Percentiles rank a stretch among this genome's conserved stretches.
Evolutionary conservation across 2,888 invertebrate species (phyloP).

Genomic region (Thecocarcelia acutangulata): DNA sequence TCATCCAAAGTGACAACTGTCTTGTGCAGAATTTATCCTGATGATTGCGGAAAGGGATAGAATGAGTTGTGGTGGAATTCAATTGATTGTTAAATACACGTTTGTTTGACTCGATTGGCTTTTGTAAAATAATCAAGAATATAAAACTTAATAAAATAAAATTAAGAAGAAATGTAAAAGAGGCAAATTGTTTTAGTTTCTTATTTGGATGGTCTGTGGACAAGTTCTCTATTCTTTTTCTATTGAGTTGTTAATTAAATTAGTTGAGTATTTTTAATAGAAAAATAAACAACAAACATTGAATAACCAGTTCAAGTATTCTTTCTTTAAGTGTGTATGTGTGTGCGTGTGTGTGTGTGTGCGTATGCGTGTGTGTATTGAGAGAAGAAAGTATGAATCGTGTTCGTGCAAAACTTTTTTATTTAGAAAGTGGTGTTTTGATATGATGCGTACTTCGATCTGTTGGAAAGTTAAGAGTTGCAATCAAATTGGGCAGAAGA

Average conservation of each 20-base stretch:
- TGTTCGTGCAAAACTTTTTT: too few species aligned
- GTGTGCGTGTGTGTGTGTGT: neutral
- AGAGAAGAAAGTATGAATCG: too few species aligned
- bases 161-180: neutral
- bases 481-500: too few species aligned
- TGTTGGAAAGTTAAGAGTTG: too few species aligned
- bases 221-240: constrained; percentile 45
- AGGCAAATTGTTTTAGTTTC: constrained; percentile 19
- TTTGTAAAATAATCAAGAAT: constrained; percentile 50
- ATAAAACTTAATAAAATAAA: constrained; percentile 16
- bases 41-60: neutral
- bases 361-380: neutral
- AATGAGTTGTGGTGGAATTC: constrained; percentile 14
- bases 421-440: too few species aligned
- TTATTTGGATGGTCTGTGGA: constrained; percentile 38
- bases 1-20: constrained; percentile 20
- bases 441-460: too few species aligned
- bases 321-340: constrained; percentile 3
- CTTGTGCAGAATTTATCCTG: constrained; percentile 24
- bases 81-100: constrained; percentile 44
- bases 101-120: constrained; percentile 56
- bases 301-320: constrained; percentile 45
- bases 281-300: constrained; percentile 8
- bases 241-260: constrained; percentile 70
- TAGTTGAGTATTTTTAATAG: constrained; percentile 53